Base-by-base conservation (phyloP, 2,888 invertebrate genomes). In the Drosophila nigricruria region DNA sequence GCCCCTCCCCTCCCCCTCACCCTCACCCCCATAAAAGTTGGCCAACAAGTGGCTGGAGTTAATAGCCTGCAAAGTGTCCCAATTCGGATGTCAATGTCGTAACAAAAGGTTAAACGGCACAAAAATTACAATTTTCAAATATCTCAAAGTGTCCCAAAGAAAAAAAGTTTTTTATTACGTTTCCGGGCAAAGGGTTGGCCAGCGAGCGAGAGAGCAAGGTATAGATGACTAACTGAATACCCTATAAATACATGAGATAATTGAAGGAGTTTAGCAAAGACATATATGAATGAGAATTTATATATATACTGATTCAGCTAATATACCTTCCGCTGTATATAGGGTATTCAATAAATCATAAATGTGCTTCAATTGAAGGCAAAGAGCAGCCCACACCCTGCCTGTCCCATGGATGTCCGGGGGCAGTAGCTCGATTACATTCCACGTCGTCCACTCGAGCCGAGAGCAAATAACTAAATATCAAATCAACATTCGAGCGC, bases 1-100 rank as follows among this genome's bases (percentile, higher is more conserved):
- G n/a, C 6, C 2, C 18, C 10, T 18, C n/a, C 32, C n/a, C n/a
- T n/a, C n/a, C n/a, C n/a, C n/a, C n/a, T n/a, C n/a, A n/a, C n/a
- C n/a, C n/a, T n/a, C n/a, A n/a, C n/a, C 16, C 8, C 9, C 16
- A 20, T 3, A n/a, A 47, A 40, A 38, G 50, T 45, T 23, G 54
- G 59, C 47, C 64, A 76, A 67, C 70, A 77, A 75, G 70, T 73
- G 69, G 53, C 49, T 18, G 52, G 36, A 86, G 83, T 86, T 88
- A 82, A 88, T 86, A 77, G 70, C 74, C 77, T 73, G 83, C 69
- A 88, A 82, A 83, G 82, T 85, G 73, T 77, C 69, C 66, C 66
- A 60, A 47, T 71, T 78, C 68, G 71, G 66, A 66, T 81, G 68
- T 83, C 80, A 80, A 73, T 77, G 63, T 66, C 66, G 50, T 49